Evolutionary conservation across 2,888 invertebrate genomes (phyloP).

Genomic region (Tiliacea aurago): DNA sequence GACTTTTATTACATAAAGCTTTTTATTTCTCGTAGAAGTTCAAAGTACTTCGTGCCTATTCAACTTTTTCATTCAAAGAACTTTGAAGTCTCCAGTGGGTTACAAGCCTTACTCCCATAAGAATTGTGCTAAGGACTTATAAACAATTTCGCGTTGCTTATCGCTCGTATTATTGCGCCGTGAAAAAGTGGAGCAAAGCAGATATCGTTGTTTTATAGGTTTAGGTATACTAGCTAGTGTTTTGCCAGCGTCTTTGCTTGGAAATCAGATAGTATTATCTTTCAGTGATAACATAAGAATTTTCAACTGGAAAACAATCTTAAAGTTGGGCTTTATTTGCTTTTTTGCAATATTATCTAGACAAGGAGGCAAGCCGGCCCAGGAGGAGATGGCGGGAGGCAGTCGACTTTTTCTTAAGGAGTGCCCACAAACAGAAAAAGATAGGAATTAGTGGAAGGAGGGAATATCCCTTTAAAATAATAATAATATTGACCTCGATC

Average conservation of each 20-base stretch:
- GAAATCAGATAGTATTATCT: neutral
- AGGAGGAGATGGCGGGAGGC: neutral
- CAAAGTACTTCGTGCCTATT: neutral
- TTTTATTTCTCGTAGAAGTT: neutral
- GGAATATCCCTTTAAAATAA: too few species aligned
- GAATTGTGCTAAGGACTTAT: constrained; percentile 63
- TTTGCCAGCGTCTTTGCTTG: neutral
- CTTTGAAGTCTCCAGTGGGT: constrained; percentile 18
- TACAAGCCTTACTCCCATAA: constrained; percentile 41
- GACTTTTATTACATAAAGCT: neutral
- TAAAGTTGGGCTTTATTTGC: neutral
- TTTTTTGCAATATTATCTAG: too few species aligned
- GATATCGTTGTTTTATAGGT: constrained; percentile 58
- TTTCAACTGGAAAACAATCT: neutral
- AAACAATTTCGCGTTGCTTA: constrained; percentile 60
- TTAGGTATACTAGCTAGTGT: constrained; percentile 25
- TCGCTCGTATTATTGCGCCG: constrained; percentile 55
- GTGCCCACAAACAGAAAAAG: neutral
- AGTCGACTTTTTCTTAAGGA: neutral
- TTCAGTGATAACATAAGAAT: neutral
- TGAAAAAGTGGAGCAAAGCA: constrained; percentile 57
- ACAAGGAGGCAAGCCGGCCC: neutral
- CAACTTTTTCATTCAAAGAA: neutral
- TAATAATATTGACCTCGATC: too few species aligned
- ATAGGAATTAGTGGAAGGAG: neutral